phyloP scores from a whole-genome alignment of 2,888 invertebrate genomes.

The Ichneumoninae sp. region DNA sequence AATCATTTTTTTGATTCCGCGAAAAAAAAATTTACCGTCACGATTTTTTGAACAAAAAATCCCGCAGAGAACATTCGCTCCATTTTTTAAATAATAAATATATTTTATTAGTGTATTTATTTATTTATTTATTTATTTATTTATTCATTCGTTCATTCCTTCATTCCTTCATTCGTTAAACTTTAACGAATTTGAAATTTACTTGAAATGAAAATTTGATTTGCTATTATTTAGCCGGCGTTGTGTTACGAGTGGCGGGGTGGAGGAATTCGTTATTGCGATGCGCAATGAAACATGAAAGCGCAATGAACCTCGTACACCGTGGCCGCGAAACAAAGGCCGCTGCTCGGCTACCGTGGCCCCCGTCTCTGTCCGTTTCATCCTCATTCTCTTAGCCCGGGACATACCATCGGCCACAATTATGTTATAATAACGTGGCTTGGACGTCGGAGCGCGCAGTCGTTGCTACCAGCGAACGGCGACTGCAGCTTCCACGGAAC shows the following conservation, averaged over 20 bases:
- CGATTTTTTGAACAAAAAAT: no score
- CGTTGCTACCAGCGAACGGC: conserved; percentile 53
- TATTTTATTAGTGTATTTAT: no score
- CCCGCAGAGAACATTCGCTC: no score
- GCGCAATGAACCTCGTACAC: conserved; percentile 31
- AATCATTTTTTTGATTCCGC: background rate
- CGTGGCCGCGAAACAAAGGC: conserved; percentile 67
- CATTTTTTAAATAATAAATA: no score
- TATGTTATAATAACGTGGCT: conserved; percentile 75
- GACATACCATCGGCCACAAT: conserved; percentile 72
- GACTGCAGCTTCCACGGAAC: background rate
- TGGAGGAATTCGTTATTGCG: conserved; percentile 26
- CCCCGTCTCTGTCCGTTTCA: conserved; percentile 20
- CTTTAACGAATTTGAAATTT: background rate
- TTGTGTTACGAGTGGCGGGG: conserved; percentile 18
- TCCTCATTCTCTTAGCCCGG: conserved; percentile 41
- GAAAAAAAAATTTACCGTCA: no score
- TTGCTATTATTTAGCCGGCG: background rate
- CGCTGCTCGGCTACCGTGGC: conserved; percentile 10
- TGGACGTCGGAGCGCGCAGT: conserved; percentile 32
- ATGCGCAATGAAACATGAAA: conserved; percentile 29
- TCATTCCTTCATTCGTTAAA: background rate
- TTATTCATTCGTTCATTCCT: no score
- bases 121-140: no score
- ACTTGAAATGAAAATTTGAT: background rate